Percentiles rank a stretch among this genome's conserved stretches.
These are phyloP conservation scores for Cuniculus paca DNA, from an alignment of 2,797 vertebrate genomes.

Conservation along the genomic window DNA sequence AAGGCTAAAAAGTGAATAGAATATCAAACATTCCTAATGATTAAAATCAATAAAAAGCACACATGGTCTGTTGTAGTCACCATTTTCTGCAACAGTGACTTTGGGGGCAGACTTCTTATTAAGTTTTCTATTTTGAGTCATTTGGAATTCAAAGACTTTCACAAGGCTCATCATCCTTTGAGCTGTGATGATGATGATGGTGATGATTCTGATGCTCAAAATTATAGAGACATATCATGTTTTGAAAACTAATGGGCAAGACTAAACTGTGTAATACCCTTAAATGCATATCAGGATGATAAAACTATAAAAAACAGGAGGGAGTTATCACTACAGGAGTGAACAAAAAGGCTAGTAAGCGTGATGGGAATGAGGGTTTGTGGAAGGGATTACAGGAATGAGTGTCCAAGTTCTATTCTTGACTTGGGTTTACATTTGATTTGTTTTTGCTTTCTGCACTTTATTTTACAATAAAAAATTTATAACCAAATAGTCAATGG, in stretches of 20 bases:
- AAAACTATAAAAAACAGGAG: not conserved
- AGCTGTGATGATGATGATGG: not conserved
- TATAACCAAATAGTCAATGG: not conserved
- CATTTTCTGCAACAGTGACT: not conserved
- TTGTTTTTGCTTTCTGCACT: not conserved
- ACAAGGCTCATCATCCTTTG: not conserved
- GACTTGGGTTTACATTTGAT: not conserved
- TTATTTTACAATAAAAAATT: not conserved
- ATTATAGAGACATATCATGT: not conserved
- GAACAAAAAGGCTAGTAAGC: not conserved
- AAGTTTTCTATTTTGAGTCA: slow-evolving; percentile 21
- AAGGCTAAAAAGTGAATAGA: slow-evolving; percentile 9
- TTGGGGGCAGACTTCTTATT: not conserved
- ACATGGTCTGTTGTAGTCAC: not conserved
- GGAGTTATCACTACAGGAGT: not conserved
- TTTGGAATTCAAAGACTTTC: slow-evolving; percentile 21
- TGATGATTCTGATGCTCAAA: not conserved
- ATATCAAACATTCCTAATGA: not conserved
- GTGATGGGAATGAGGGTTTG: not conserved
- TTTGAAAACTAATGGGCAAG: not conserved
- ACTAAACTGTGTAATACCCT: not conserved
- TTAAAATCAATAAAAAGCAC: slow-evolving; percentile 37
- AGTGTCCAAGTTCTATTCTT: not conserved
- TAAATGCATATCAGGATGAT: not conserved
- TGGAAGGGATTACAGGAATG: not conserved